A percentile compares a stretch with the other conserved stretches of the same genome.
Evolutionary conservation across 2,113 vertebrate genomes (phyloP).

Genomic region (Arothron firmamentum): DNA sequence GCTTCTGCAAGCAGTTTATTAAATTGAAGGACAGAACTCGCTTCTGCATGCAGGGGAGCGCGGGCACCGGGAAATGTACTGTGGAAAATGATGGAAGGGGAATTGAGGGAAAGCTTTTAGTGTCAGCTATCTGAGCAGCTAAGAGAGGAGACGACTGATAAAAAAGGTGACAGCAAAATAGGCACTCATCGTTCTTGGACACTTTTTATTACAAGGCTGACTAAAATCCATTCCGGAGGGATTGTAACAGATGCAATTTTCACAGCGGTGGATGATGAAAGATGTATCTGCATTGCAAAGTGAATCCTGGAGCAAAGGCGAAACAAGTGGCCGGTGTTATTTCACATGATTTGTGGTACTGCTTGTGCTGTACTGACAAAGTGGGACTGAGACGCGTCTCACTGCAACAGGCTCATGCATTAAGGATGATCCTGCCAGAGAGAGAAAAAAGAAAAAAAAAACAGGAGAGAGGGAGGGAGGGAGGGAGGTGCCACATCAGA

Average conservation of each 20-base stretch:
- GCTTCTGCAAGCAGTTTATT: slow-evolving; percentile 60
- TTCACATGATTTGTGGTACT: slow-evolving; percentile 53
- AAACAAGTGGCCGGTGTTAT: slow-evolving; percentile 44
- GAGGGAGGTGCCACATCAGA: slow-evolving; percentile 24
- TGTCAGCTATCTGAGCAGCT: slow-evolving; percentile 26
- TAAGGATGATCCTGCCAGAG: slow-evolving; percentile 62
- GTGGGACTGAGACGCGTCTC: slow-evolving; percentile 56
- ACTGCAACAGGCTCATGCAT: slow-evolving; percentile 73
- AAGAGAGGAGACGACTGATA: slow-evolving; percentile 33
- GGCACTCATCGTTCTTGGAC: slow-evolving; percentile 34
- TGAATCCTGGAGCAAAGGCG: slow-evolving; percentile 9
- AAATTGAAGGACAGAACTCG: slow-evolving; percentile 39
- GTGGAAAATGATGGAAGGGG: slow-evolving; percentile 42
- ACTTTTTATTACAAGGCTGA: no score
- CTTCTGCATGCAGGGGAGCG: slow-evolving; percentile 1
- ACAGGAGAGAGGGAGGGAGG: not conserved
- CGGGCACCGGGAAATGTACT: slow-evolving; percentile 25
- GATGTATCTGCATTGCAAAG: slow-evolving; percentile 5
- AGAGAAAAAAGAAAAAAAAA: slow-evolving; percentile 38
- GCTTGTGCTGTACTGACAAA: slow-evolving; percentile 51
- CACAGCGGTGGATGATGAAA: slow-evolving; percentile 25
- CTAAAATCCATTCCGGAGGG: not conserved
- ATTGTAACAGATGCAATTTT: slow-evolving; percentile 17
- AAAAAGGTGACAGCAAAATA: slow-evolving; percentile 59
- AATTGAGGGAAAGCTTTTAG: slow-evolving; percentile 60